Evolutionary conservation across 2,113 vertebrate species (phyloP), one percentile per base, ranked within the genome.

Genomic region (Rousettus leschenaultii): DNA sequence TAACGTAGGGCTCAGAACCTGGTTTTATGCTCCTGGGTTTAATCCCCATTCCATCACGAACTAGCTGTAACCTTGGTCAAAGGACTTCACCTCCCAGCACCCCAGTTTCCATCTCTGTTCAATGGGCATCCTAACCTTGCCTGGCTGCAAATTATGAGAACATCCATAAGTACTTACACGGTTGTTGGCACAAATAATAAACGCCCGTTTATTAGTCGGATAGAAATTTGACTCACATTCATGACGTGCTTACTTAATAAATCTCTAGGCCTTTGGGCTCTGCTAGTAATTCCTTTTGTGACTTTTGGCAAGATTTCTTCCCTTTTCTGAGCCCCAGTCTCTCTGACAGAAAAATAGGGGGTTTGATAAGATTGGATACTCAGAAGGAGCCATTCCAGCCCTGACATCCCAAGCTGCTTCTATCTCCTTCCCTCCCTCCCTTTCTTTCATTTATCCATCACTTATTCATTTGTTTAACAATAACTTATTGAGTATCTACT

Each of bases 401-500:
- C 22, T 65, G 11, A 55, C 6, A 4, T 10, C 13, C 82, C 71
- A 28, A 38, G 87, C 21, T 90, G 80, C 40, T 71, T 45, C 75
- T 33, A 0, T 33, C 48, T 61, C 45, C 61, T n/a, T 77, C 4
- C 33, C 26, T 51, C 19, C 8, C 55, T 84, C 35, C 21, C 33
- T 78, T 75, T 21, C 63, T 84, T 66, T 65, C 38, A 30, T 57
- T 73, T 48, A 61, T 26, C 38, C 35, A 73, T 92, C 79, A 28
- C 2, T 63, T 70, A 66, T 89, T 89, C 51, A 53, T 73, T 59
- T 86, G 57, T 51, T 73, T 38, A 21, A 59, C 61, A 66, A 40
- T 75, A 85, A 92, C 78, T 85, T 88, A 59, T 82, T 66, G 73
- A 75, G n/a, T 55, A 59, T 43, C 74, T 79, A n/a, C 92, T 91